Conservation (phyloP, 2,888 invertebrate genomes). For the Eremobia ochroleuca region DNA sequence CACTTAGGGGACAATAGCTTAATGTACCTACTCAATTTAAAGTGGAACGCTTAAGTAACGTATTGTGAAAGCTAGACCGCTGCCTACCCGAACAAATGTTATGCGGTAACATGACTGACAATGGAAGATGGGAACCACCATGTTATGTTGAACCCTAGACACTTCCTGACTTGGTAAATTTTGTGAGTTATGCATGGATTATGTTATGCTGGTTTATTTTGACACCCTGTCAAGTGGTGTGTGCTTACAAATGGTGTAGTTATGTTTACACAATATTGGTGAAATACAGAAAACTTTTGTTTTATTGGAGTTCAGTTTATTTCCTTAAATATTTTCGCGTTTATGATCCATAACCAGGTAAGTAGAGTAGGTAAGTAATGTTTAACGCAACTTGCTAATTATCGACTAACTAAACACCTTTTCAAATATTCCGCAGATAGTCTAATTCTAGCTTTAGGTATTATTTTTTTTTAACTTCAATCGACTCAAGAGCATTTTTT, state of each 20-base stretch:
- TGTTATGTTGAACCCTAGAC: constrained; percentile 39
- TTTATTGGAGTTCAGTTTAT: constrained; percentile 15
- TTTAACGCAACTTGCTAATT: constrained; percentile 18
- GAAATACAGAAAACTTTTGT: constrained; percentile 22
- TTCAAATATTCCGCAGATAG: neutral
- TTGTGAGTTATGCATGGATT: constrained; percentile 16
- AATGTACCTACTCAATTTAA: constrained; percentile 65
- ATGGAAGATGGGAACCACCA: constrained; percentile 53
- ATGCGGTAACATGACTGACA: constrained; percentile 66
- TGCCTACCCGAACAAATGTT: constrained; percentile 62
- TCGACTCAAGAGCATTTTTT: neutral
- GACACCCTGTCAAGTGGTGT: constrained; percentile 35
- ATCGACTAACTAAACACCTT: constrained; percentile 10
- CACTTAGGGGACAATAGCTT: constrained; percentile 62
- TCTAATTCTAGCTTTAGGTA: neutral
- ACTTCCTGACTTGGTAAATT: constrained; percentile 6
- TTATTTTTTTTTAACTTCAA: neutral
- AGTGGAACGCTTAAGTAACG: constrained; percentile 69
- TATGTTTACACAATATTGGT: constrained; percentile 49
- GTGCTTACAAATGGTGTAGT: constrained; percentile 24
- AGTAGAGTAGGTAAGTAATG: constrained; percentile 38
- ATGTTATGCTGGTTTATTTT: constrained; percentile 30
- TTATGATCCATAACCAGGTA: constrained; percentile 43
- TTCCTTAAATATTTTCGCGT: constrained; percentile 33
- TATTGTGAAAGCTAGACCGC: constrained; percentile 66